Conservation (phyloP, 1,140 invertebrate genomes). For the Grapholita molesta region DNA sequence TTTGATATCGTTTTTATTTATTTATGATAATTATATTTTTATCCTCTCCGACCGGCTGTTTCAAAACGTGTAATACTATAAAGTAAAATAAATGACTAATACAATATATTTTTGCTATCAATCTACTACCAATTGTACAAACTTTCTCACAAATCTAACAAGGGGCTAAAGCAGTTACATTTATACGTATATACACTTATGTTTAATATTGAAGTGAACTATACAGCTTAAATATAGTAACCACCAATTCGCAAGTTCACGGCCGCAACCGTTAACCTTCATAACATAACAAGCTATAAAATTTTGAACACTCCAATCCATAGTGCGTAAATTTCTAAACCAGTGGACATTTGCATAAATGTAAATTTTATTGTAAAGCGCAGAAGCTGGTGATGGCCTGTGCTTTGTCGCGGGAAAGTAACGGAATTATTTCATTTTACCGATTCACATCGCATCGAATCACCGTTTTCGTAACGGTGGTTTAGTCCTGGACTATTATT, state of each 20-base stretch:
- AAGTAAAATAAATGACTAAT: no score
- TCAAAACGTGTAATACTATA: no score
- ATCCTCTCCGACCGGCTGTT: no score
- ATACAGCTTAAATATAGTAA: not conserved
- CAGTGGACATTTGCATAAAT: slow-evolving; percentile 5
- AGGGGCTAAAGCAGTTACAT: no score
- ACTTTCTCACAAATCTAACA: no score
- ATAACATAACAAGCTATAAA: not conserved
- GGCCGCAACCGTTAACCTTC: not conserved
- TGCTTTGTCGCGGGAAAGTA: not conserved
- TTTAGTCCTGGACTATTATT: not conserved
- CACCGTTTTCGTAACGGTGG: slow-evolving; percentile 11
- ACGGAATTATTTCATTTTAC: not conserved
- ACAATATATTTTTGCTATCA: no score
- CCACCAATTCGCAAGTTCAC: not conserved
- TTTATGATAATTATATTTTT: no score
- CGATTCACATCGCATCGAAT: slow-evolving; percentile 6
- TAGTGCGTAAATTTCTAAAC: not conserved
- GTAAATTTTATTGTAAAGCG: slow-evolving; percentile 11
- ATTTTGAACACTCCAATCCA: not conserved
- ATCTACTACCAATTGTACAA: no score
- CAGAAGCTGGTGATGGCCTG: not conserved
- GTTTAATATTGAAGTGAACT: not conserved
- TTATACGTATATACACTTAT: no score
- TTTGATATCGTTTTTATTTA: no score